Base-by-base conservation (phyloP, 2,888 invertebrate species). In the Andrena haemorrhoa region DNA sequence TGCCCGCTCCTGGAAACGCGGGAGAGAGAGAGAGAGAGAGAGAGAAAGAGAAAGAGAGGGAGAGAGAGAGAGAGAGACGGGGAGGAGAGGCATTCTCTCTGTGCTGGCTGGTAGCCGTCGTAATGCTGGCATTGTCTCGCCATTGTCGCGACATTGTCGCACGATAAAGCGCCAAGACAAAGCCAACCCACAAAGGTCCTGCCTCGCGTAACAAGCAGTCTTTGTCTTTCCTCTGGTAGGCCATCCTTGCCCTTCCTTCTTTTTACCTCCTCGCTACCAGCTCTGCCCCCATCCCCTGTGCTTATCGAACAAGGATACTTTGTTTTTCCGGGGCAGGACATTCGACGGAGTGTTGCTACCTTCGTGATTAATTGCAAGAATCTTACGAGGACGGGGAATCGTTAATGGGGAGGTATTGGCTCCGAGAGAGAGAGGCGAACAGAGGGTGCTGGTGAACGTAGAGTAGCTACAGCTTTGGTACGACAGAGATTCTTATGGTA, bases 131-230 rank as follows among this genome's bases (percentile, higher is more conserved):
- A 91, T 92, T 92, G 91, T 92, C 88, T 91, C 86, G 87, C 83
- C 88, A 92, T 91, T 91, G 92, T 92, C 86, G 89, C 86, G 89
- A 92, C 92, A 92, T 91, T 91, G 91, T 92, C 89, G 90, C 90
- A 89, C 91, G 92, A 92, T 91, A 92, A 92, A 91, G 90, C 90
- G 90, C 87, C 77, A 90, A 90, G 91, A 92, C 92, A 92, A 92
- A 88, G 86, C 86, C 76, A 85, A 80, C 82, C 82, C 71, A 83
- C 86, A 84, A 87, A 90, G 90, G 88, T 90, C 88, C 88, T 90
- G 89, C 79, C 90, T 89, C 85, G 82, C 88, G 87, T 88, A 91
- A 91, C 90, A 88, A 90, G 89, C 88, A 86, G 86, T 88, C 86
- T 89, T 86, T 87, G 82, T 86, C 80, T 85, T 79, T 78, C 56